These are phyloP conservation scores for Pelecanoides urinatrix DNA, from an alignment of 2,113 vertebrate species.

Conservation along the genomic window DNA sequence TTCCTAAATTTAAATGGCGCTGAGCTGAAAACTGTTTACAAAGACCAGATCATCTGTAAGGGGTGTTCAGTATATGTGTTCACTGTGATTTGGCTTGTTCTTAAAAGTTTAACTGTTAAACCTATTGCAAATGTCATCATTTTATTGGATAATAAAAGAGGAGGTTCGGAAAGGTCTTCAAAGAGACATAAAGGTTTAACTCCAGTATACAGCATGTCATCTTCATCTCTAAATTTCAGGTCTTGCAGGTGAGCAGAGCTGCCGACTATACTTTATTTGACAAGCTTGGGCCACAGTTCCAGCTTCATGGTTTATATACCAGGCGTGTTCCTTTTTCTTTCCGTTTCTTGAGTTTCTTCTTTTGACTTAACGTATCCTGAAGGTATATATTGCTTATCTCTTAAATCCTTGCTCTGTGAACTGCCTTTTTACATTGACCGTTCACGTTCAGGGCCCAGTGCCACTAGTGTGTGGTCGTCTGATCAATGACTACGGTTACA, in stretches of 20 bases:
- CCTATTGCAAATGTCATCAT: not conserved
- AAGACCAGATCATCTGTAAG: not conserved
- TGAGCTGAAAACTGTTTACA: not conserved
- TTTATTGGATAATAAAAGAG: constrained; percentile 46
- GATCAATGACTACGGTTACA: not conserved
- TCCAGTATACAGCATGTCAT: not conserved
- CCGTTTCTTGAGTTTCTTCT: not conserved
- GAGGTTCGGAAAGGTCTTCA: not conserved
- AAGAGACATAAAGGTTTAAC: not conserved
- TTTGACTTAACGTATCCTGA: rapidly evolving
- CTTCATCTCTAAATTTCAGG: not conserved
- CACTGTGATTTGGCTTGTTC: not conserved
- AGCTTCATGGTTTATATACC: rapidly evolving
- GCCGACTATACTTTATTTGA: rapidly evolving
- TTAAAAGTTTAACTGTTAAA: constrained; percentile 19
- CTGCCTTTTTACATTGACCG: not conserved
- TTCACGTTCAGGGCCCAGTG: not conserved
- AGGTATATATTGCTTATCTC: not conserved
- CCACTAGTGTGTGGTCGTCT: not conserved
- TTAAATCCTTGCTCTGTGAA: not conserved
- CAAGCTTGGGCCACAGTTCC: not conserved
- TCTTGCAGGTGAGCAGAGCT: not conserved
- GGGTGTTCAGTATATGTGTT: not conserved
- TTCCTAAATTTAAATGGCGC: not conserved
- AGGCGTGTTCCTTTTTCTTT: rapidly evolving